Conservation (phyloP, 2,888 invertebrate genomes). For the Mesodorylaimus sp. region DNA sequence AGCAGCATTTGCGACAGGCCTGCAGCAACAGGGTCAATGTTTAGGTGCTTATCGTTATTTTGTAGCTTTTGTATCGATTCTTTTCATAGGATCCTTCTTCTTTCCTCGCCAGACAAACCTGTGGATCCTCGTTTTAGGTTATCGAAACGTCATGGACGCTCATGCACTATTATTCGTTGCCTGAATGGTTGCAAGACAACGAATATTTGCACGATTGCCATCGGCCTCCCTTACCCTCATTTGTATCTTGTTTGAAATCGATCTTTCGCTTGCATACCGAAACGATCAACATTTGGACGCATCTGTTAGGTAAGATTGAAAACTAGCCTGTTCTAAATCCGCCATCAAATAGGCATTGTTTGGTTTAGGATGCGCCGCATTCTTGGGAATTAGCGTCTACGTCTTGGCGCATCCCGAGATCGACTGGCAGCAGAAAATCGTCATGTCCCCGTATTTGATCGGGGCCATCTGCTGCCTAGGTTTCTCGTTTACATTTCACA, state of each 20-base stretch:
- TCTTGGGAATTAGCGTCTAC: constrained; percentile 50
- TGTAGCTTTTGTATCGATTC: no score
- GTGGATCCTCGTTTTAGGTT: constrained; percentile 12
- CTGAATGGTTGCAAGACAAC: constrained; percentile 93
- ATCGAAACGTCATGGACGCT: constrained; percentile 24
- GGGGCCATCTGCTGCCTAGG: constrained; percentile 92
- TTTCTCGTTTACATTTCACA: constrained; percentile 91
- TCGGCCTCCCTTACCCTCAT: constrained; percentile 83
- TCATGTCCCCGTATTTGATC: constrained; percentile 83
- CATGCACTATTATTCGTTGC: constrained; percentile 55
- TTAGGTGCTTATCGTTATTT: no score
- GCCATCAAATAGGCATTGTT: no score
- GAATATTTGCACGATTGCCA: constrained; percentile 88
- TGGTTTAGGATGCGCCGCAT: constrained; percentile 35
- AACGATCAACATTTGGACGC: constrained; percentile 98
- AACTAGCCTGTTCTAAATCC: no score
- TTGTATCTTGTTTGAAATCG: constrained; percentile 85
- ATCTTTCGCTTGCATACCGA: constrained; percentile 97
- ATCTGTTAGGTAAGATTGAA: constrained; percentile 59
- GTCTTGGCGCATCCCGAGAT: constrained; percentile 70
- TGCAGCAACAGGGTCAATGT: no score
- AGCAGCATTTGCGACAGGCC: no score
- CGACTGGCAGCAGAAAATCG: constrained; percentile 55
- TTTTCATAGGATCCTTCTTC: no score
- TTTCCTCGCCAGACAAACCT: no score